Percentiles rank a stretch among this genome's conserved stretches.
Conservation (phyloP, 2,113 vertebrate species). For the Proterorhinus semilunaris region DNA sequence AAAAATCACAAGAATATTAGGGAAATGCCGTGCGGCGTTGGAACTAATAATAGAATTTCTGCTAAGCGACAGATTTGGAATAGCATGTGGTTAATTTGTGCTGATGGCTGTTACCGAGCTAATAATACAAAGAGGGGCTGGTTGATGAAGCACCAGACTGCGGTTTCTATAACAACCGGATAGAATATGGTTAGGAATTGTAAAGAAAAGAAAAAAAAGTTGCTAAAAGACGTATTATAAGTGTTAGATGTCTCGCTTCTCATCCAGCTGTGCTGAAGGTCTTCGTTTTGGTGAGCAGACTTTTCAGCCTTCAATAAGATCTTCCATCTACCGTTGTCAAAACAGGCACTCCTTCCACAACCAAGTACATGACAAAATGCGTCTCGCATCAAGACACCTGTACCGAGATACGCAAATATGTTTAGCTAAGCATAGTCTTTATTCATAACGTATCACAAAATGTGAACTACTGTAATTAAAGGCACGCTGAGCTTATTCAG, state of each 20-base stretch:
- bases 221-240: neutral
- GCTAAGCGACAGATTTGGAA: constrained; percentile 4
- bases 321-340: too few relatives aligned
- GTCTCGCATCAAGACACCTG: too few relatives aligned
- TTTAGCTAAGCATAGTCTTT: too few relatives aligned
- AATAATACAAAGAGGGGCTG: constrained; percentile 3
- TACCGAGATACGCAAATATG: too few relatives aligned
- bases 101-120: constrained; percentile 5
- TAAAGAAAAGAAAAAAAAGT: neutral
- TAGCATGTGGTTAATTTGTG: constrained; percentile 11
- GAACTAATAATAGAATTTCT: neutral
- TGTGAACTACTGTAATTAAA: too few relatives aligned
- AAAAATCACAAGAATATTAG: neutral
- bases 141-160: constrained; percentile 1
- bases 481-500: too few relatives aligned
- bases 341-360: too few relatives aligned
- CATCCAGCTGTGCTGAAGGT: too few relatives aligned
- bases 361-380: too few relatives aligned
- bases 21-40: neutral
- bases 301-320: too few relatives aligned
- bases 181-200: constrained; percentile 1
- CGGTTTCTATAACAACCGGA: neutral
- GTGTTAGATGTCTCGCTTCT: neutral
- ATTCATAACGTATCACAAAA: too few relatives aligned
- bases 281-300: too few relatives aligned